Evolutionary conservation across 2,113 vertebrate species (phyloP), one percentile per base, ranked within the genome.

Genomic region (Paraplagusia blochii): DNA sequence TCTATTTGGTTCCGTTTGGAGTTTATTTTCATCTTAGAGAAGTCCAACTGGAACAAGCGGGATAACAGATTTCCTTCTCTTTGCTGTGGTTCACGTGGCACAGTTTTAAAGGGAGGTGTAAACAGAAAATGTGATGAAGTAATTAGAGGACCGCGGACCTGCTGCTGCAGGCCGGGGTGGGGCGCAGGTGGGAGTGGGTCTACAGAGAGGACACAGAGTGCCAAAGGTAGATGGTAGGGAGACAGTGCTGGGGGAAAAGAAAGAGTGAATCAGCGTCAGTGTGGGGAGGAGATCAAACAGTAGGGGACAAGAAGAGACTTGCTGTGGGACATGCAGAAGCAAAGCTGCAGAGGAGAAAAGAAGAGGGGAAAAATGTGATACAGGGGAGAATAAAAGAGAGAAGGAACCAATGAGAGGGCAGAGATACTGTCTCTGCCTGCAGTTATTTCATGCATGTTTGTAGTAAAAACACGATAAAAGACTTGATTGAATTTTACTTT

Each of bases 251-350:
- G 44, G 35, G 40, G 51, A 47, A 36, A 43, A 51, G 43, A 69
- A 58, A 78, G 65, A 80, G 63, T 38, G 50, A 77, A 53, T 51
- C 39, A 64, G 63, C 74, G 44, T 55, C 36, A 65, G 64, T 73
- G 57, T 36, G 34, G 12, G 3, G 15, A 61, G 65, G 58, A 62
- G 51, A 79, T 75, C 70, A 80, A 88, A 80, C 50, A 43, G 52
- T 43, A 7, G 44, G 42, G 42, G 79, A 65, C 87, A 83, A 78
- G 87, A 64, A 63, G 45, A 52, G 75, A 80, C 87, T 62, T 64
- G 87, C 69, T 48, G 71, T 36, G 19, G 18, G 64, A 80, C 80
- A 72, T 55, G 65, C 77, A 62, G 69, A 75, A 54, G 73, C 80
- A 78, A 55, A 65, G 52, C 47, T 47, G n/a, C 46, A 2, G 47